Evolutionary conservation across 2,797 vertebrate species (phyloP).

Genomic region (Notamacropus eugenii): DNA sequence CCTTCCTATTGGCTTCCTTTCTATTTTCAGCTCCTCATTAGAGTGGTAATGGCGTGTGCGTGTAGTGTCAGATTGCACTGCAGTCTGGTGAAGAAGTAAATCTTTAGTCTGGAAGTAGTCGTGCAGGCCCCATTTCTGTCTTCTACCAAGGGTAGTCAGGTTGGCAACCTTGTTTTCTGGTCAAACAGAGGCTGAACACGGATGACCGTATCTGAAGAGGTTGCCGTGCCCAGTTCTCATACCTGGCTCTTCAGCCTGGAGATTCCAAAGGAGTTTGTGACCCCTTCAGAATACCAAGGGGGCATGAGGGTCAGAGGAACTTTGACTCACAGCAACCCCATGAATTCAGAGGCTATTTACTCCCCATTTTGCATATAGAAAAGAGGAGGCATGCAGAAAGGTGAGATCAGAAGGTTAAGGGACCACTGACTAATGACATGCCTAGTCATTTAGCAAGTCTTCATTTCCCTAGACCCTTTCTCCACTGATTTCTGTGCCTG

Average conservation of each 20-base stretch:
- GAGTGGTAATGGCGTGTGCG: slow-evolving; percentile 48
- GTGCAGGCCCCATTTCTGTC: background rate
- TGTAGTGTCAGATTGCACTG: slow-evolving; percentile 46
- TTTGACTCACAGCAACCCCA: background rate
- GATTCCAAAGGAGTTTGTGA: background rate
- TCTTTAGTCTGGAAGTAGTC: slow-evolving; percentile 21
- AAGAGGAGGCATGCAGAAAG: background rate
- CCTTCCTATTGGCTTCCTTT: slow-evolving; percentile 54
- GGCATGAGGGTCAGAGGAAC: background rate
- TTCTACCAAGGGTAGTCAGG: background rate
- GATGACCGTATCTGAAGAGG: background rate
- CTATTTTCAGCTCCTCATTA: slow-evolving; percentile 68
- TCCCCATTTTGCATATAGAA: slow-evolving; percentile 6
- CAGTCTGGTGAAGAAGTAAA: slow-evolving; percentile 43
- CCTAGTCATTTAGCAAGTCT: background rate
- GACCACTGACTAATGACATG: background rate
- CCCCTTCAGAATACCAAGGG: background rate
- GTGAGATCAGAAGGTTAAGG: slow-evolving; percentile 1
- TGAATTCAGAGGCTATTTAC: background rate
- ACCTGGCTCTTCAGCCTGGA: background rate
- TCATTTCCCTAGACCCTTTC: background rate
- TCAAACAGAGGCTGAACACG: background rate
- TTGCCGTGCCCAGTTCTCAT: background rate
- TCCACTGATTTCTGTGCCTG: background rate
- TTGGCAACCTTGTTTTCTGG: background rate